Base-by-base conservation (phyloP, 2,888 invertebrate species). In the Prenolepis imparis region DNA sequence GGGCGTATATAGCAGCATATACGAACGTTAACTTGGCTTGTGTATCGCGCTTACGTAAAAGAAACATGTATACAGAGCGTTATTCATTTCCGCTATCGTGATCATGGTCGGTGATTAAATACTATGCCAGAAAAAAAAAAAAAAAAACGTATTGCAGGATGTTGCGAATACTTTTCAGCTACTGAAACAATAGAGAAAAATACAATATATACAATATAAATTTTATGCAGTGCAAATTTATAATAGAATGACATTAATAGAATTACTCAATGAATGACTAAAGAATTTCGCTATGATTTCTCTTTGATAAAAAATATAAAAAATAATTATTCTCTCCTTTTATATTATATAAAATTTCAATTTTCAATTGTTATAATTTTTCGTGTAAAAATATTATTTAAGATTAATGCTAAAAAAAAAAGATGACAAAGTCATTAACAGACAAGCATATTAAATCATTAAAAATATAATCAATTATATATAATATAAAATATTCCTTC, bases 31-130 rank as follows among this genome's bases (percentile, higher is more conserved):
- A 52, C 63, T 66, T 21, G 39, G 67, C 39, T 67, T n/a, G 39
- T n/a, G 39, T 77, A 48, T 52, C n/a, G 63, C 36, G 70, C 70
- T 78, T 78, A 70, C 44, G 70, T 78, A 70, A 78, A 78, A 70
- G 63, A 68, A 68, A 57, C 57, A 11, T 28, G n/a, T 44, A 3
- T 15, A 70, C 36, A 59, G 24, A 64, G 70, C 18, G 44, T 78
- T 70, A 78, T 61, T 78, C 70, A 59, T 39, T 70, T 78, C 78
- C 78, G 78, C 59, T 70, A 36, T 59, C 18, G 70, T 24, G 44
- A 78, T 70, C 59, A 44, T 78, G 59, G 70, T 59, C 44, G 24
- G 24, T 36, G 70, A 70, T 70, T 70, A 52, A 52, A 8, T 52
- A 39, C 41, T 18, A 21, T 68, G 41, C n/a, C n/a, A 9, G n/a